Evolutionary conservation across 2,888 invertebrate species (phyloP).

Genomic region (Rosalia funebris): DNA sequence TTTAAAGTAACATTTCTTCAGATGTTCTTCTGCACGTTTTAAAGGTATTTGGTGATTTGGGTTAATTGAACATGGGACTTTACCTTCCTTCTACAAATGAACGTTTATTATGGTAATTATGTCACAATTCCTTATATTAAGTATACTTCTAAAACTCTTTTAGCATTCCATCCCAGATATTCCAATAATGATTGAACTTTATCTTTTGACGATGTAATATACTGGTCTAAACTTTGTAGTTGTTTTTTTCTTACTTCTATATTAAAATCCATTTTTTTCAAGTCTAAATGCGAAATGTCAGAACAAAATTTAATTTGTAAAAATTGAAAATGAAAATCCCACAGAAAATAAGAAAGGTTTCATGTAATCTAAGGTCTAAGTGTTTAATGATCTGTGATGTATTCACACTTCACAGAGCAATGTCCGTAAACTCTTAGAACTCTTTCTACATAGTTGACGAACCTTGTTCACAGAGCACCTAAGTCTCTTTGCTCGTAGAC

Average conservation of each 20-base stretch:
- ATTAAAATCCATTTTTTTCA: slow-evolving; percentile 59
- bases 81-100: slow-evolving; percentile 54
- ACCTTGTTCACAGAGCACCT: too few relatives aligned
- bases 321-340: too few relatives aligned
- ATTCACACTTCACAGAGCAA: too few relatives aligned
- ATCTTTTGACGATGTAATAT: slow-evolving; percentile 58
- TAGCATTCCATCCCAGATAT: slow-evolving; percentile 56
- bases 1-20: slow-evolving; percentile 64
- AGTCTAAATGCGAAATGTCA: background rate
- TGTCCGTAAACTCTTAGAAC: too few relatives aligned
- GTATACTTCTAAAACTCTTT: slow-evolving; percentile 55
- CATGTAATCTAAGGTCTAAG: too few relatives aligned
- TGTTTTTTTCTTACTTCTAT: slow-evolving; percentile 62
- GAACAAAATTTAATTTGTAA: too few relatives aligned
- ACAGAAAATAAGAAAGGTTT: too few relatives aligned
- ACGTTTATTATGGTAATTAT: slow-evolving; percentile 10
- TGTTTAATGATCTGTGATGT: too few relatives aligned
- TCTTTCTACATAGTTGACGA: too few relatives aligned
- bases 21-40: slow-evolving; percentile 61
- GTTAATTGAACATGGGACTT: slow-evolving; percentile 64
- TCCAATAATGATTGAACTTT: slow-evolving; percentile 58
- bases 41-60: slow-evolving; percentile 63
- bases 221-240: slow-evolving; percentile 60
- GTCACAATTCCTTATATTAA: too few relatives aligned
- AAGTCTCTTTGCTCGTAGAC: too few relatives aligned